phyloP scores from a whole-genome alignment of 2,888 invertebrate genomes.

The Rhogogaster chlorosoma region DNA sequence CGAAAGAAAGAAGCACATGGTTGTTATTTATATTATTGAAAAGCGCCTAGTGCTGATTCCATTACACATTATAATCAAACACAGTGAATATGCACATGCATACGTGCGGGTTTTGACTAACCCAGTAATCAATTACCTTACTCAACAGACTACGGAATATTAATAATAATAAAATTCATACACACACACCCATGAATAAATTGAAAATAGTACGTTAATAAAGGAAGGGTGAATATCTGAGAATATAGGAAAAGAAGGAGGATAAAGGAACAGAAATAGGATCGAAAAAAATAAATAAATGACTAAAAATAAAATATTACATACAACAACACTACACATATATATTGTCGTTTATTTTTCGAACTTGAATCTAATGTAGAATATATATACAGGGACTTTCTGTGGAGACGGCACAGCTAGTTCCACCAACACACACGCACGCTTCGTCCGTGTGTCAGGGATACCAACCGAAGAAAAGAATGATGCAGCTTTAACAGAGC shows the following conservation, averaged over 20 bases:
- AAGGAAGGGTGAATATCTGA: constrained; percentile 48
- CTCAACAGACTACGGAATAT: neutral
- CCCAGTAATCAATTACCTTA: neutral
- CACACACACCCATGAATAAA: neutral
- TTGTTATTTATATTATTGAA: neutral
- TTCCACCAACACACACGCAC: too few relatives aligned
- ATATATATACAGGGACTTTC: too few relatives aligned
- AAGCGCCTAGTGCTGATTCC: neutral
- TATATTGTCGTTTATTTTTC: constrained; percentile 77
- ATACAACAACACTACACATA: constrained; percentile 66
- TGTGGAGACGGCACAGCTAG: too few relatives aligned
- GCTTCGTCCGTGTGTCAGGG: too few relatives aligned
- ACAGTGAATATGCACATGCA: neutral
- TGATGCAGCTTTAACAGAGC: too few relatives aligned
- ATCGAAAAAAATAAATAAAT: constrained; percentile 61
- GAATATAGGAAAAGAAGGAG: constrained; percentile 46
- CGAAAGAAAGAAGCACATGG: constrained; percentile 50
- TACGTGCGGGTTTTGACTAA: neutral
- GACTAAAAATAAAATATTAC: constrained; percentile 58
- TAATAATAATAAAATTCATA: neutral
- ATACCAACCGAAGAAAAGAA: too few relatives aligned
- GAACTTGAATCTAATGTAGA: constrained; percentile 77
- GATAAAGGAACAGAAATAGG: constrained; percentile 42
- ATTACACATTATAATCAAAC: constrained; percentile 11
- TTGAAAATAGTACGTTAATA: constrained; percentile 54